These are phyloP conservation scores for Umimayanthus chanpuru DNA, from an alignment of 92 coral and sea anemone species.

Conservation along the genomic window DNA sequence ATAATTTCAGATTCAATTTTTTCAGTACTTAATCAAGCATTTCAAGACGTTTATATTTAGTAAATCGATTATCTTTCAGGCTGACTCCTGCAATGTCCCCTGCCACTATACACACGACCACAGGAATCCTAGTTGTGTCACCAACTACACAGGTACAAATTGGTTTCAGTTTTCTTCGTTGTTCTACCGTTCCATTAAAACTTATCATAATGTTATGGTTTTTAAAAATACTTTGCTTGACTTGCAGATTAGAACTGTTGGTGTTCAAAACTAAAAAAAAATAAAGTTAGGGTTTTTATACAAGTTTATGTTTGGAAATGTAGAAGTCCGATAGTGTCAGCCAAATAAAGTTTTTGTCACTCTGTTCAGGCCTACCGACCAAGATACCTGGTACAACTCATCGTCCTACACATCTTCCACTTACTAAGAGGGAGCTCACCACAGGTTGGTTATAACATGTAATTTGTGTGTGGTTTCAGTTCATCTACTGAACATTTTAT, in stretches of 20 bases:
- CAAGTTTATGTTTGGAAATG: no score
- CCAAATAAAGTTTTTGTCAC: neutral
- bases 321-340: neutral
- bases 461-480: no score
- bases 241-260: neutral
- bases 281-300: no score
- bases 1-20: no score
- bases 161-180: neutral
- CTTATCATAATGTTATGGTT: no score
- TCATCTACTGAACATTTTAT: no score
- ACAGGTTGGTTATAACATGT: neutral
- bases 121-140: constrained; percentile 26
- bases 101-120: constrained; percentile 33
- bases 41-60: no score
- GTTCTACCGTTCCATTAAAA: no score
- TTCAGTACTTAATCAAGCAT: no score
- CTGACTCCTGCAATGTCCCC: constrained; percentile 3
- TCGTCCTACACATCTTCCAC: neutral
- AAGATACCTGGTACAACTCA: neutral
- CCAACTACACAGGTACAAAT: constrained; percentile 13
- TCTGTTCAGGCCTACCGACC: neutral
- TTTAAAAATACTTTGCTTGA: no score
- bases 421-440: neutral
- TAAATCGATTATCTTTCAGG: neutral
- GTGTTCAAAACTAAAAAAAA: no score